Base-by-base conservation (phyloP, 2,113 vertebrate genomes). In the Atrichornis clamosus region DNA sequence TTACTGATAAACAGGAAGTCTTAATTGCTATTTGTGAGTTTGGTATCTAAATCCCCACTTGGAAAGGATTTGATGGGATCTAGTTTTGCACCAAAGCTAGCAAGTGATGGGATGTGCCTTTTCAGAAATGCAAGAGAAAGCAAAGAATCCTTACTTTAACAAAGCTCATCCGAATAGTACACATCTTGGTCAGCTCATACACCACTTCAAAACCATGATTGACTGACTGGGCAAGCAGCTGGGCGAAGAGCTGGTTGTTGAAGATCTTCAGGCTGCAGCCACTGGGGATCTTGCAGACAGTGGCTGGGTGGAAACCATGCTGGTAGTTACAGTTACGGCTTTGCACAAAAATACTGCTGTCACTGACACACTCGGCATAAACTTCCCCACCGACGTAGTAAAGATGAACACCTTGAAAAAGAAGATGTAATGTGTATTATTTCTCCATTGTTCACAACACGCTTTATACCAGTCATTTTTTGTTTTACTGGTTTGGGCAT, bases 251-350 rank as follows among this genome's bases (percentile, higher is more conserved):
- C 97, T 99, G 99, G 98, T 99, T 99, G 98, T 99, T 99, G 97
- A 99, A 99, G 97, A 99, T 99, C 98, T 99, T 99, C 65, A 99
- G 98, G 98, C 99, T 99, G 98, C 99, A 99, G 96, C 99, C 99
- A 10, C 99, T 99, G 92, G 99, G 99, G 96, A 99, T 99, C 98
- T 99, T 99, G 91, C 99, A 99, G 77, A 99, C 99, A 0, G 99
- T 99, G 94, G 99, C 99, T 19, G 99, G 98, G 93, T 99, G 99
- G 97, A 99, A 99, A 85, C 99, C 99, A 1, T 99, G 99, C 97
- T 99, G 99, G 93, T 99, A 99, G 96, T 99, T 99, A 95, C 99
- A 99, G 97, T 99, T 99, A n/a, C 99, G 99, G 95, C 99, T 99
- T 97, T 99, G 99, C 72, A 99, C 98, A 50, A 99, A 99, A 97